phyloP scores from a whole-genome alignment of 2,888 invertebrate species.

The Rhamnusium bicolor region DNA sequence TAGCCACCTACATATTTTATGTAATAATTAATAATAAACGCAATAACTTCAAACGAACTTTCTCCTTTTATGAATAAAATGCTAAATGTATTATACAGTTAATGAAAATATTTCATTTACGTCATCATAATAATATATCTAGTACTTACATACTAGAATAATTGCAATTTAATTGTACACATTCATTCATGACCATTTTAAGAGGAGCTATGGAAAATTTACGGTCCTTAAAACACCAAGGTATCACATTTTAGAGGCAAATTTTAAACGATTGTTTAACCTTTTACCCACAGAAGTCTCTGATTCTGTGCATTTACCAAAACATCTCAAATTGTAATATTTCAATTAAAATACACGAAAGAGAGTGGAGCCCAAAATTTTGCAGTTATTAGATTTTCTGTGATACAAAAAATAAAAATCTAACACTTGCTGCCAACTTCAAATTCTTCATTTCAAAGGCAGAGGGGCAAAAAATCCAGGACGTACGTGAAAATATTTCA shows the following conservation, averaged over 20 bases:
- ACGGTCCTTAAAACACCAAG: background rate
- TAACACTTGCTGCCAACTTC: too few species aligned
- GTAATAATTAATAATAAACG: background rate
- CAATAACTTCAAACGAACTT: background rate
- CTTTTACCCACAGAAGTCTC: too few species aligned
- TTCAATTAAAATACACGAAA: too few species aligned
- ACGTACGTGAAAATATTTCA: too few species aligned
- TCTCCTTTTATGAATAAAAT: background rate
- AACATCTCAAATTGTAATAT: too few species aligned
- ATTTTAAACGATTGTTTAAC: background rate
- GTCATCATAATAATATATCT: background rate
- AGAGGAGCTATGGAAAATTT: background rate
- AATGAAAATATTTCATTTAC: background rate
- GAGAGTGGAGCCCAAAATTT: too few species aligned
- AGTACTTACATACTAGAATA: background rate
- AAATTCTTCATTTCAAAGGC: too few species aligned
- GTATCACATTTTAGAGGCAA: background rate
- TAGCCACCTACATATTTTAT: background rate
- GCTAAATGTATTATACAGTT: background rate
- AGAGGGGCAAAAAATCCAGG: too few species aligned
- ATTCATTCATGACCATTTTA: background rate
- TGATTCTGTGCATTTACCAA: too few species aligned
- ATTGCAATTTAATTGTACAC: background rate
- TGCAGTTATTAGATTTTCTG: too few species aligned
- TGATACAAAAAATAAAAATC: too few species aligned